Base-by-base conservation (phyloP, 1,140 invertebrate species). In the Polypedilum pembai region DNA sequence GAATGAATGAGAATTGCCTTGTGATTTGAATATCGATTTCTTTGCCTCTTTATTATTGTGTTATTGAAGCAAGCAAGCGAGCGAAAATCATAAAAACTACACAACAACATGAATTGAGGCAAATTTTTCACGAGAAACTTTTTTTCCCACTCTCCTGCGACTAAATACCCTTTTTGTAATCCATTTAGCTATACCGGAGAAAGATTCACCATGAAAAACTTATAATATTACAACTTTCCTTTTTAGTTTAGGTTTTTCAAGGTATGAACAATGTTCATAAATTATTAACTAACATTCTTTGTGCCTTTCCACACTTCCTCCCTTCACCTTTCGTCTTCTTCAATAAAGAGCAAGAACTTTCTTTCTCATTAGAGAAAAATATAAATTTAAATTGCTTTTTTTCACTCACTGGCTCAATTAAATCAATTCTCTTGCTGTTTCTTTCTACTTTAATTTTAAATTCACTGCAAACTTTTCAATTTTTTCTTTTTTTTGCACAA, bases 21-120 rank as follows among this genome's bases (percentile, higher is more conserved):
- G 65, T 21, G 65, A 69, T 69, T 69, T 69, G 65, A 69, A 69
- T 69, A 69, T 69, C 65, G 65, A 69, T 69, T 69, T 69, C 65
- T 21, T 56, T 21, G 65, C 17, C 1, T 69, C 20, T 69, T 69
- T 69, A 69, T 69, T 69, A 69, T 69, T 69, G 20, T 69, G 17
- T 69, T 20, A 18, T 18, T 69, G 20, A 8, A n/a, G 18, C 17
- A 21, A 33, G 24, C 24, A 33, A 33, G 24, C 24, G 24, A 33
- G 20, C 65, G 65, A 20, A 69, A 69, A 18, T 15, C 45, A 18
- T 18, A 20, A 69, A 69, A 69, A 69, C 65, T 33, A 56, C 45
- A n/a, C 18, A 69, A 69, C 17, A 69, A 21, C 65, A 69, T 69
- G 20, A 69, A 69, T 69, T 69, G 65, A 69, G 18, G 18, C 65